Conservation (phyloP, 2,888 invertebrate genomes). For the Tryphoninae sp. region DNA sequence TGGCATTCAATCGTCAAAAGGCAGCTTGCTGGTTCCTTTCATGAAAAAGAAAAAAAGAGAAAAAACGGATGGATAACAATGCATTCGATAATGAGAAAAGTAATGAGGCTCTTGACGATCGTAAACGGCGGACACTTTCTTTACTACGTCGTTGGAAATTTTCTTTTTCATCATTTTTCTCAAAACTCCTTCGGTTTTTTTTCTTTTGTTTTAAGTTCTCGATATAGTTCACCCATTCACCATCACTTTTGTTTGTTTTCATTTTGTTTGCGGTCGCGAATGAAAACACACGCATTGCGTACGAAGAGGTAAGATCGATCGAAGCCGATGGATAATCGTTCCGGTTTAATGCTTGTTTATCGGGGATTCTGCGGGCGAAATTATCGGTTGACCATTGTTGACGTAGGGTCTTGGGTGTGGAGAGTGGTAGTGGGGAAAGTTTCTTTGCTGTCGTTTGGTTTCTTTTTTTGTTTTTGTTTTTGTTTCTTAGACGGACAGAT, state of each 20-base stretch:
- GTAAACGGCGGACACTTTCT: constrained; percentile 38
- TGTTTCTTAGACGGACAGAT: constrained; percentile 60
- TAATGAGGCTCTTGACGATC: constrained; percentile 8
- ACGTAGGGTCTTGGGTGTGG: constrained; percentile 5
- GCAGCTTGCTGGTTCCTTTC: background rate
- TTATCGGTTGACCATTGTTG: constrained; percentile 55
- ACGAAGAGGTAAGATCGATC: constrained; percentile 51
- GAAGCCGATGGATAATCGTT: constrained; percentile 47
- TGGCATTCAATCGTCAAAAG: background rate
- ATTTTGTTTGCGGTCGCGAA: background rate
- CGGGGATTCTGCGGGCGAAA: constrained; percentile 50
- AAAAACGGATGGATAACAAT: background rate
- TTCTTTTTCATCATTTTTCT: constrained; percentile 7
- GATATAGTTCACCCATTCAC: constrained; percentile 21
- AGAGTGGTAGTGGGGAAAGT: background rate
- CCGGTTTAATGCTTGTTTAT: constrained; percentile 41
- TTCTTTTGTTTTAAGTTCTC: background rate
- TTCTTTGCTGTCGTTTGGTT: constrained; percentile 10
- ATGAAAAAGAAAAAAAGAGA: background rate
- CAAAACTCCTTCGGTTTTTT: background rate
- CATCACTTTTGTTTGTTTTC: constrained; percentile 16
- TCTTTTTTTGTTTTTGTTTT: constrained; percentile 21
- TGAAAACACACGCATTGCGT: constrained; percentile 35
- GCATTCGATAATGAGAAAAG: background rate
- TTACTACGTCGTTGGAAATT: constrained; percentile 35